Conservation (phyloP, 1,140 invertebrate species). For the Drosophila orena region DNA sequence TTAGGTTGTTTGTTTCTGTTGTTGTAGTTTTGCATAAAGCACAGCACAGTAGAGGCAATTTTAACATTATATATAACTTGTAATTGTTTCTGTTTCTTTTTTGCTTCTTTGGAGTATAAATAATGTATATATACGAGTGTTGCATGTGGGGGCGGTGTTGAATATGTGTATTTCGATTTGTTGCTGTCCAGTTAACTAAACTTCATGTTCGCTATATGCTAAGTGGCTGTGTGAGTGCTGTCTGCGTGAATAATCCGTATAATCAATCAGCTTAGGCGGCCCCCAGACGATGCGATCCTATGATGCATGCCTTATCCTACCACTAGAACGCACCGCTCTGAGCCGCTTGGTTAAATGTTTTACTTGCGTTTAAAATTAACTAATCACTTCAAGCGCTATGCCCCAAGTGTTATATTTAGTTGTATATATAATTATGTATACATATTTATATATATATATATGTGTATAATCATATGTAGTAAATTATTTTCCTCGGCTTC, state of each 20-base stretch:
- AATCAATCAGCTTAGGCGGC: conserved; percentile 46
- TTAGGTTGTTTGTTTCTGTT: conserved; percentile 49
- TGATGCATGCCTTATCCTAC: conserved; percentile 7
- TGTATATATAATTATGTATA: conserved; percentile 62
- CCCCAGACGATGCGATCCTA: conserved; percentile 1
- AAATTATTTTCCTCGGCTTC: conserved; percentile 58
- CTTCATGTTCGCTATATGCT: conserved; percentile 63
- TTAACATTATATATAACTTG: conserved; percentile 71
- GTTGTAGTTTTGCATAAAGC: conserved; percentile 59
- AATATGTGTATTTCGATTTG: conserved; percentile 69
- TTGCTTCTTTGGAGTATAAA: conserved; percentile 82
- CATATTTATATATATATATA: conserved; percentile 57
- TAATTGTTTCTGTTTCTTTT: conserved; percentile 60
- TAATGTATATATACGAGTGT: conserved; percentile 63
- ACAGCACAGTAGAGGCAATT: conserved; percentile 71
- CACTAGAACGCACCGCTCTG: conserved; percentile 1
- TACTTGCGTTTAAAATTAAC: conserved; percentile 76
- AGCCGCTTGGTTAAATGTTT: conserved; percentile 45
- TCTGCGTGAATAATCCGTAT: conserved; percentile 39
- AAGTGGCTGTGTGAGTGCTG: conserved; percentile 44
- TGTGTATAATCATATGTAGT: conserved; percentile 68
- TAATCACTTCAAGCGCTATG: conserved; percentile 68
- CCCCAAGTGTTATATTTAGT: conserved; percentile 67
- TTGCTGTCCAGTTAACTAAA: conserved; percentile 58
- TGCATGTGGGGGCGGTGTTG: conserved; percentile 25